These are phyloP conservation scores for Heliconius sara DNA, from an alignment of 2,888 invertebrate genomes.

Conservation along the genomic window DNA sequence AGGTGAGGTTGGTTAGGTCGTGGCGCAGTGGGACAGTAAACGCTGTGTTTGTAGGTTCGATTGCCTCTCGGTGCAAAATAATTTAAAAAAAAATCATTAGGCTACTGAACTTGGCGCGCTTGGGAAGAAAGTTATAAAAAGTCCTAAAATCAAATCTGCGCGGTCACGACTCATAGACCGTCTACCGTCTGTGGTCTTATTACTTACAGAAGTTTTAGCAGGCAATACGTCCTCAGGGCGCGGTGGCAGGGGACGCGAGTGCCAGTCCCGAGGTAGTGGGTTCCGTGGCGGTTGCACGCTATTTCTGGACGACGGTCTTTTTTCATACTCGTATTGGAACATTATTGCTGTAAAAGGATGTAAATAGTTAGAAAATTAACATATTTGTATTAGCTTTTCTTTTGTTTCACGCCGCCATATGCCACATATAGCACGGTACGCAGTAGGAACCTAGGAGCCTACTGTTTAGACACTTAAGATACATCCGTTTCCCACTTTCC, in stretches of 20 bases:
- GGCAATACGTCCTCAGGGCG: constrained; percentile 65
- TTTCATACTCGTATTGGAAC: constrained; percentile 77
- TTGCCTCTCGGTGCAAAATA: neutral
- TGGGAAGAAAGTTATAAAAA: too few species aligned
- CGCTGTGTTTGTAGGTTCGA: neutral
- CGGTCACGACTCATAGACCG: neutral
- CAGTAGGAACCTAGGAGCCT: too few species aligned
- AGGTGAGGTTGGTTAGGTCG: neutral
- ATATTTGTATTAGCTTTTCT: too few species aligned
- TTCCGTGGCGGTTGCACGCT: constrained; percentile 37
- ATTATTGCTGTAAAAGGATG: constrained; percentile 50
- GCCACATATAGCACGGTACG: too few species aligned
- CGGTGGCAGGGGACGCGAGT: constrained; percentile 67
- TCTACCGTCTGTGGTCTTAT: neutral
- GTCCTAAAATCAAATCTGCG: neutral
- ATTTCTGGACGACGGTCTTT: constrained; percentile 62
- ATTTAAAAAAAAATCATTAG: too few species aligned
- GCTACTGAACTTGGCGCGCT: too few species aligned
- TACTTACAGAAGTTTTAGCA: constrained; percentile 67
- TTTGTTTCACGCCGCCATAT: too few species aligned
- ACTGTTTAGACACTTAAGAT: too few species aligned
- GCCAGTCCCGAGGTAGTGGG: constrained; percentile 50
- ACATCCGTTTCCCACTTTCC: too few species aligned
- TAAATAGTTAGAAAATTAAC: too few species aligned
- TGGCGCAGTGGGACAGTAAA: neutral